Conservation (phyloP, 2,888 invertebrate species). For the Sipunculus nudus region DNA sequence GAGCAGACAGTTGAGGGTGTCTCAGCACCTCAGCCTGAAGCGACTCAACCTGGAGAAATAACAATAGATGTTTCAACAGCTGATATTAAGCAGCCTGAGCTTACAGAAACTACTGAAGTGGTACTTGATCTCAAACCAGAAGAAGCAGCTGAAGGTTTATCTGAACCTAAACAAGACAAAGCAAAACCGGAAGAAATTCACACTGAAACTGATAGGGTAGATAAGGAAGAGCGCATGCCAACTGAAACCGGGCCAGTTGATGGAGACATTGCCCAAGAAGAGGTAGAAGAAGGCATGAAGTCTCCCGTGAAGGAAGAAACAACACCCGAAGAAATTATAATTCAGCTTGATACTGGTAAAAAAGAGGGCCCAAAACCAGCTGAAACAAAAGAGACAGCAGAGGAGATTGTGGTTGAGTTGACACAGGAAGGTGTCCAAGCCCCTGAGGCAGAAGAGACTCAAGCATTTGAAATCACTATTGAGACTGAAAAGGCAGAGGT, state of each 20-base stretch:
- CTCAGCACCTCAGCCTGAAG: too few relatives aligned
- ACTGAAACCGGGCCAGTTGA: neutral
- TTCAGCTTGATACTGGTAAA: neutral
- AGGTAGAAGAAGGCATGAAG: slow-evolving; percentile 33
- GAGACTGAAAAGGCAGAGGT: neutral
- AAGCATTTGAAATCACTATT: too few relatives aligned
- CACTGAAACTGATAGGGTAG: neutral
- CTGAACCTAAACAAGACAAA: neutral
- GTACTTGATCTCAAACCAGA: slow-evolving; percentile 20
- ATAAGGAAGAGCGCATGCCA: neutral
- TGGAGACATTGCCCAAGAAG: neutral
- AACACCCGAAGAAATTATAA: slow-evolving; percentile 1
- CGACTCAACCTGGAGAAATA: slow-evolving; percentile 14
- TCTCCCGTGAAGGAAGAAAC: neutral
- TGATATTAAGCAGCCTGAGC: slow-evolving; percentile 5
- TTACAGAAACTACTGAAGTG: slow-evolving; percentile 10
- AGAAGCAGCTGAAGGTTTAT: slow-evolving; percentile 1
- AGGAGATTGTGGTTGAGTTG: neutral
- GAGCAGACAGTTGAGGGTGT: too few relatives aligned
- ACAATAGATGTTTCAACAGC: neutral
- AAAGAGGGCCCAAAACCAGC: neutral
- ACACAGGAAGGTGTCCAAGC: neutral
- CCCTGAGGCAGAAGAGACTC: neutral
- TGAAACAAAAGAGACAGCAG: neutral
- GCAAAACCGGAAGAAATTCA: slow-evolving; percentile 8